Percentiles rank a stretch among this genome's conserved stretches.
These are phyloP conservation scores for Frankliniella fusca DNA, from an alignment of 2,888 invertebrate species.

Conservation along the genomic window DNA sequence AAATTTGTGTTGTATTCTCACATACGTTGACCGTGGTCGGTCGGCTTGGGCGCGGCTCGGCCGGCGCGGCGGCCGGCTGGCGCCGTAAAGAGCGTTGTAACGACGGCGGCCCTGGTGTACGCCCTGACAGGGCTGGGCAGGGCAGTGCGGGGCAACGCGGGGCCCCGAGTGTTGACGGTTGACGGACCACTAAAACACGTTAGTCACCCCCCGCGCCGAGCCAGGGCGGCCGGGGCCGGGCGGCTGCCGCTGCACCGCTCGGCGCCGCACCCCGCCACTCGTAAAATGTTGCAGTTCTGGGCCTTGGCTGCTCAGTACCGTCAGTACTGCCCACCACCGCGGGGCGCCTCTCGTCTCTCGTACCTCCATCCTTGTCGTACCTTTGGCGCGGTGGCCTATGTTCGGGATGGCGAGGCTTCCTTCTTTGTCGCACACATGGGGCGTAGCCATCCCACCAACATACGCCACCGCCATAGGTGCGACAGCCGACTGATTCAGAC, in stretches of 20 bases:
- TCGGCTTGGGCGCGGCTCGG: neutral
- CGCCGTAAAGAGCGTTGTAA: neutral
- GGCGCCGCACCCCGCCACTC: neutral
- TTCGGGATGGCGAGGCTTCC: no score
- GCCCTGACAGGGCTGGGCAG: neutral
- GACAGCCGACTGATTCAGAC: no score
- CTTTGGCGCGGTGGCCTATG: neutral
- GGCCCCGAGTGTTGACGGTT: neutral
- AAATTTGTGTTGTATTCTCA: no score
- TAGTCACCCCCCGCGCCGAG: neutral
- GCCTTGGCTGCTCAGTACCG: neutral
- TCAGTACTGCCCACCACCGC: neutral
- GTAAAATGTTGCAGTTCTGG: conserved; percentile 20
- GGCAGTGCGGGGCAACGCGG: neutral
- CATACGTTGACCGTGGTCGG: no score
- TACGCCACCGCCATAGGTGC: no score
- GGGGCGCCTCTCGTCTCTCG: neutral
- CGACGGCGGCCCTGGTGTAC: neutral
- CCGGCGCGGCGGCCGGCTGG: neutral
- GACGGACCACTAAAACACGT: conserved; percentile 24
- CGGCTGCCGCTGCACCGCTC: neutral
- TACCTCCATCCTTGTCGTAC: neutral
- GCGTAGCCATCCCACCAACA: no score
- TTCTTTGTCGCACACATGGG: no score
- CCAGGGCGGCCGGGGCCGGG: neutral